Percentiles rank a stretch among this genome's conserved stretches.
Conservation (phyloP, 2,113 vertebrate species). For the Maccullochella peelii region DNA sequence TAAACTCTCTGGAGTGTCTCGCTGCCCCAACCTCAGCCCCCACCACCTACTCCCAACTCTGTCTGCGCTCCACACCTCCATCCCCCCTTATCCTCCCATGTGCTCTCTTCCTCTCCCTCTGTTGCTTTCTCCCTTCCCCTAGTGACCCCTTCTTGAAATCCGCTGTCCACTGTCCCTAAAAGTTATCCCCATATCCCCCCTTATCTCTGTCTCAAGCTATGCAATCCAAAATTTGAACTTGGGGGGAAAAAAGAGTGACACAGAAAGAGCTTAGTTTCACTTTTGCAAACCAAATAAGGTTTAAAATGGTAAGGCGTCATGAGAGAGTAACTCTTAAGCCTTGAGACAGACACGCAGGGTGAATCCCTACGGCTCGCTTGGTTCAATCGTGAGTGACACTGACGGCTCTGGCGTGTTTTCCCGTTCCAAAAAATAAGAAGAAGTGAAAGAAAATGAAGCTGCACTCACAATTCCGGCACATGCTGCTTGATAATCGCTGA, state of each 20-base stretch:
- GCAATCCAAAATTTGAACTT: slow-evolving; percentile 76
- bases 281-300: slow-evolving; percentile 87
- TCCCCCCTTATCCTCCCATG: slow-evolving; percentile 52
- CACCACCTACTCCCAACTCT: slow-evolving; percentile 47
- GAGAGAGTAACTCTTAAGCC: slow-evolving; percentile 82
- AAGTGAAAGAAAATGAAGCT: slow-evolving; percentile 49
- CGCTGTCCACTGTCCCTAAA: slow-evolving; percentile 72
- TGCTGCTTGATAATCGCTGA: slow-evolving; percentile 67
- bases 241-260: slow-evolving; percentile 53
- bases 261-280: slow-evolving; percentile 84
- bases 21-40: slow-evolving; percentile 40
- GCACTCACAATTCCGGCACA: slow-evolving; percentile 52
- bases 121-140: slow-evolving; percentile 51
- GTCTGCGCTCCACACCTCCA: slow-evolving; percentile 67
- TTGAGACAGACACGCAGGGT: slow-evolving; percentile 78
- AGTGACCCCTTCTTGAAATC: slow-evolving; percentile 74
- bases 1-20: slow-evolving; percentile 75
- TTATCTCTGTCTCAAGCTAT: slow-evolving; percentile 82
- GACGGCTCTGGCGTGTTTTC: slow-evolving; percentile 55
- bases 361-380: slow-evolving; percentile 73
- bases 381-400: slow-evolving; percentile 72
- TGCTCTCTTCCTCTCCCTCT: slow-evolving; percentile 51
- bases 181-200: slow-evolving; percentile 76
- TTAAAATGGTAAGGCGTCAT: slow-evolving; percentile 83
- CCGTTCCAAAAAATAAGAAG: slow-evolving; percentile 38